phyloP scores from a whole-genome alignment of 2,888 invertebrate species.

The Crioceris asparagi region DNA sequence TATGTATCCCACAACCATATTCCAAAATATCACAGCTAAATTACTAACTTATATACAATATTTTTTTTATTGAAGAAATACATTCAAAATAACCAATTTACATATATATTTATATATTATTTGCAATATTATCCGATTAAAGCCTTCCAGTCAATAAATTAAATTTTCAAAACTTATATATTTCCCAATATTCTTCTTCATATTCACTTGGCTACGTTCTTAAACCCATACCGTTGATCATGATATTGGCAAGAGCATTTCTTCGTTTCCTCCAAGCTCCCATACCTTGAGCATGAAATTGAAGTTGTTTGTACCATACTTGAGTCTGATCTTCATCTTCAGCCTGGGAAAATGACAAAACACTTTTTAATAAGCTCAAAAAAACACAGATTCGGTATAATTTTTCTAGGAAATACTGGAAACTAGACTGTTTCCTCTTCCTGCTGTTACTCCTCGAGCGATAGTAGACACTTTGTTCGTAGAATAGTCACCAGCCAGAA shows the following conservation, averaged over 20 bases:
- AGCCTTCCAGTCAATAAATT: constrained; percentile 6
- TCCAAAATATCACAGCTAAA: constrained; percentile 41
- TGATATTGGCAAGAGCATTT: constrained; percentile 92
- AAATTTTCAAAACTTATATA: constrained; percentile 1
- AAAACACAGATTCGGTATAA: no score
- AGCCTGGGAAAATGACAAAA: constrained; percentile 59
- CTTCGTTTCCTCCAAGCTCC: constrained; percentile 87
- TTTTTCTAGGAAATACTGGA: no score
- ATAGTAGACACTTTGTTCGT: no score
- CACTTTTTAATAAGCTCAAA: no score
- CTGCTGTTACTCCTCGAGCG: no score
- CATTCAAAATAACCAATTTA: no score
- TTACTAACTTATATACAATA: constrained; percentile 35
- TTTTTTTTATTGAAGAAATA: constrained; percentile 12
- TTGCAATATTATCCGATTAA: constrained; percentile 4
- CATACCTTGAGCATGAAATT: constrained; percentile 83
- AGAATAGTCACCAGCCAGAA: no score
- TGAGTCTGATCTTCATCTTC: constrained; percentile 79
- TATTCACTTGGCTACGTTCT: constrained; percentile 27
- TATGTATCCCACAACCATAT: constrained; percentile 21
- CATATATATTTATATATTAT: constrained; percentile 1
- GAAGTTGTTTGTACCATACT: constrained; percentile 82
- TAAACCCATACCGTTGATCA: constrained; percentile 76
- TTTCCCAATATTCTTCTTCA: constrained; percentile 1
- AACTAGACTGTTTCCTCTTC: no score